Evolutionary conservation across 2,113 vertebrate species (phyloP), one percentile per base, ranked within the genome.

Genomic region (Phrynosoma platyrhinos): DNA sequence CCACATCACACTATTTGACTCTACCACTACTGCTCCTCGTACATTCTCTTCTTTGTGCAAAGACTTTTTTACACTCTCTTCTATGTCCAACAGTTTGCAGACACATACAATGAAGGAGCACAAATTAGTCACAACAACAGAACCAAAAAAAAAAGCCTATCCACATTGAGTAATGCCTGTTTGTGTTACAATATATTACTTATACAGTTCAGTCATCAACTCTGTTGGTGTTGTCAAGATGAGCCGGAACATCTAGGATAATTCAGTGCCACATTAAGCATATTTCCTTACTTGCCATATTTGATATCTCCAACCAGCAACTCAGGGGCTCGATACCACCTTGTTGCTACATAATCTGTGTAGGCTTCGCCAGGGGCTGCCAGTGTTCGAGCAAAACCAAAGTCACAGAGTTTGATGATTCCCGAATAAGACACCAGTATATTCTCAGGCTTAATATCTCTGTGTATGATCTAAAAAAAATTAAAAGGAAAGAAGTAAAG

Each of bases 371-470:
- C 96, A 0, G 98, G 96, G 2, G 96, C 89, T 0, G 97, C 96
- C 90, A 98, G 62, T 0, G 96, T 97, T 1, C 98, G 97, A 0
- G 98, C 98, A 91, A 99, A 99, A 5, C 98, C 98, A 1, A 99
- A 99, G 90, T 99, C 98, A 30, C 98, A 99, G 0, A 99, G 93
- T 80, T 99, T 99, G n/a, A 99, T 96, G 78, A 98, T 95, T 0
- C 98, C 98, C 0, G 94, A 97, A 85, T 97, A 97, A 71, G 98
- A 98, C n/a, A 99, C 97, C 69, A 99, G 95, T n/a, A 98, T 97
- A 93, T 99, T 99, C 91, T 99, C 98, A 9, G 98, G 98, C 92
- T 99, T 99, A 92, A 99, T 96, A 93, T 99, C 98, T 58, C 98
- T 97, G 81, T 99, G 98, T 92, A 99, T 98, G 82, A 99, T 97